Conservation (phyloP, 2,113 vertebrate species). For the Promerops cafer region DNA sequence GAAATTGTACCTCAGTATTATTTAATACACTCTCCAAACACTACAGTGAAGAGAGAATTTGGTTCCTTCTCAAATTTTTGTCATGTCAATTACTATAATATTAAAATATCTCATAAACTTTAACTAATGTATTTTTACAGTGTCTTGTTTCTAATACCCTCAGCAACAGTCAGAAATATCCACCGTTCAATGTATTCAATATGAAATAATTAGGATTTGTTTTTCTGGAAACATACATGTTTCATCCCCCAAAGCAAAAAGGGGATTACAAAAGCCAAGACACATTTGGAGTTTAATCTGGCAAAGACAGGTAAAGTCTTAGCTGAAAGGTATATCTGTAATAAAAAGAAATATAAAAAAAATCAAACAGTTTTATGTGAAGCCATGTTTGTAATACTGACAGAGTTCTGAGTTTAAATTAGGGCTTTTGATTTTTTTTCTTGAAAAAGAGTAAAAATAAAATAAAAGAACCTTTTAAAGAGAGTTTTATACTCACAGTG, state of each 20-base stretch:
- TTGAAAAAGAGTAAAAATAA: background rate
- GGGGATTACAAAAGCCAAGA: fast-evolving
- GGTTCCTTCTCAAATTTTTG: background rate
- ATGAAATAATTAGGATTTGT: background rate
- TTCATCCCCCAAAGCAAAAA: background rate
- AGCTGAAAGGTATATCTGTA: background rate
- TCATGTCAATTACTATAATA: background rate
- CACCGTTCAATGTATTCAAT: background rate
- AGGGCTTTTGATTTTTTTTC: background rate
- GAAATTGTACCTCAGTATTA: background rate
- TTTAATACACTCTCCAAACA: background rate
- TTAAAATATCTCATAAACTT: background rate
- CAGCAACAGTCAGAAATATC: background rate
- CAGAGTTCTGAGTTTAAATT: background rate
- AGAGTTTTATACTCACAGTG: background rate
- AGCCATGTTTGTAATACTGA: background rate
- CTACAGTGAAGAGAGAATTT: background rate
- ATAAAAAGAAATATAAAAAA: background rate
- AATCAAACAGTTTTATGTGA: background rate
- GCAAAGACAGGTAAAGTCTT: background rate
- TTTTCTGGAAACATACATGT: background rate
- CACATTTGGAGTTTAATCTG: background rate
- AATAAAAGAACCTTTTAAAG: background rate
- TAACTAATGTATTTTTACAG: background rate
- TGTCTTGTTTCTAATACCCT: background rate